Base-by-base conservation (phyloP, 1,140 invertebrate species). In the Metopolophium dirhodum region DNA sequence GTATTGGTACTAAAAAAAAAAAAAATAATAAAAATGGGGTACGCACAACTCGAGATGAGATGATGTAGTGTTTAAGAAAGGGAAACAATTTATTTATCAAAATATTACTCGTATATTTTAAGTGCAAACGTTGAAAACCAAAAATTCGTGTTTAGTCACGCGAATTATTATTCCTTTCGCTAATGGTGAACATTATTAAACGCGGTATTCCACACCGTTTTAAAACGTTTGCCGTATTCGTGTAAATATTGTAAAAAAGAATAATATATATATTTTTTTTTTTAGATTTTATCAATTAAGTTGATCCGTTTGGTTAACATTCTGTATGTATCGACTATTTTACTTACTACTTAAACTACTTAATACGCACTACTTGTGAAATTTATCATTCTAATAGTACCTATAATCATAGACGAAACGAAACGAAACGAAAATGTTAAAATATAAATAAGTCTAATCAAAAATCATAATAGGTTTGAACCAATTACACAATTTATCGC, bases 21-120 rank as follows among this genome's bases (percentile, higher is more conserved):
- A 54, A 54, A 23, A 54, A 54, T 54, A 54, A 54, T 54, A 85
- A 41, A 26, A 49, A 88, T 49, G 54, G 20, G 47, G 47, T 35
- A 54, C 4, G 14, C 1, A 18, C 8, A 26, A 3, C 49, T 89
- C 35, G 22, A 35, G n/a, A 26, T 11, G 49, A 54, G 49, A 89
- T 89, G 88, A 89, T 89, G 88, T 89, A 89, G 51, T 57, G 51
- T 37, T 89, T 41, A 57, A 26, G 88, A 89, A 89, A 54, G 23
- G 87, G 87, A 89, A 89, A 89, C 87, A 23, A 89, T 89, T 54
- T 89, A 89, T 89, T 89, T 89, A 54, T 89, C 87, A 88, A 57
- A 57, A 89, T 89, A 89, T 26, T 30, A n/a, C 51, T 89, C 22
- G 9, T 57, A 57, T n/a, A 49, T 51, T 51, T 51, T 41, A 37